Evolutionary conservation across 2,888 invertebrate species (phyloP).

Genomic region (Sympetrum striolatum): DNA sequence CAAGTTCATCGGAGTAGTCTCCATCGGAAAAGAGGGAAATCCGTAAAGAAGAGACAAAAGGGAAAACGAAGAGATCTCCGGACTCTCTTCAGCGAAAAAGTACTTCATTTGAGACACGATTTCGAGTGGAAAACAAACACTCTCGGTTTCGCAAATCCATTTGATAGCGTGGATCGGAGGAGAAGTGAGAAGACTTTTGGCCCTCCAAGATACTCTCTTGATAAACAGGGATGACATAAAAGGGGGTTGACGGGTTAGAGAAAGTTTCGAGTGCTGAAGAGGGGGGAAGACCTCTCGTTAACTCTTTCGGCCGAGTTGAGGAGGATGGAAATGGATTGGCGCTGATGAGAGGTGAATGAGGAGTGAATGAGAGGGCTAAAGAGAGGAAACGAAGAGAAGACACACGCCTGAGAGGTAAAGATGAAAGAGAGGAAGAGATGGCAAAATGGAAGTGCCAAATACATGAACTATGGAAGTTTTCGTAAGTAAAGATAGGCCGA

Average conservation of each 20-base stretch:
- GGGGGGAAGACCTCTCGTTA: neutral
- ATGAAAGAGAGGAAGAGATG: too few relatives aligned
- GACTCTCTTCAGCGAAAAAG: neutral
- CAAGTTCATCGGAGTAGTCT: neutral
- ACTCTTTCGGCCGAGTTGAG: neutral
- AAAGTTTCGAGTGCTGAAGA: conserved; percentile 21
- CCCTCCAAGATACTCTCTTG: conserved; percentile 31
- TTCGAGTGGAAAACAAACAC: conserved; percentile 41
- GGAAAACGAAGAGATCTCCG: neutral
- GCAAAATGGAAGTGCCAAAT: too few relatives aligned
- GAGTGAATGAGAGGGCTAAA: neutral
- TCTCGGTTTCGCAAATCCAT: conserved; percentile 42
- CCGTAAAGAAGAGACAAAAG: neutral
- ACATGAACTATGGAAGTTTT: too few relatives aligned
- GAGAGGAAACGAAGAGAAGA: neutral
- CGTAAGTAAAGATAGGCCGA: too few relatives aligned
- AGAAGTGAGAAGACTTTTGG: neutral
- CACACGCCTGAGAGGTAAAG: neutral
- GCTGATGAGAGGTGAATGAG: neutral
- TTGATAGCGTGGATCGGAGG: neutral
- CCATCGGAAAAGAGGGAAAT: neutral
- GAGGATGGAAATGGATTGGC: conserved; percentile 15
- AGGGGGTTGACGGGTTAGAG: conserved; percentile 36
- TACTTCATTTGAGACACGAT: conserved; percentile 39
- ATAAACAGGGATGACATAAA: conserved; percentile 43